These are phyloP conservation scores for Canis aureus DNA, from an alignment of 2,113 vertebrate genomes.

Conservation along the genomic window DNA sequence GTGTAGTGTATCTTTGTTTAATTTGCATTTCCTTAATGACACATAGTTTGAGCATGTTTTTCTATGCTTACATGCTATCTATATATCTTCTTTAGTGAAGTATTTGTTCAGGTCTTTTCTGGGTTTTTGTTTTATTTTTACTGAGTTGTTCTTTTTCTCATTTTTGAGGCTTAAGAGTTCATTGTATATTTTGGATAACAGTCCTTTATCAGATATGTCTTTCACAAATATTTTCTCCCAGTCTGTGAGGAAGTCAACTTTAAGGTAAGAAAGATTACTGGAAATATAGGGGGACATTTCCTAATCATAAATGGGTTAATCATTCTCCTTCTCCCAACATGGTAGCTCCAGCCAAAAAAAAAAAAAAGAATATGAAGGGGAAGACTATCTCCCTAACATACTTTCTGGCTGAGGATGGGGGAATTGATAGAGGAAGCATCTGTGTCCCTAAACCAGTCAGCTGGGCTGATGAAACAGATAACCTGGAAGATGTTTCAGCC, in stretches of 20 bases:
- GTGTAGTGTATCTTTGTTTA: neutral
- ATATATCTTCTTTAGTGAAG: neutral
- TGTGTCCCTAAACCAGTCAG: slow-evolving; percentile 93
- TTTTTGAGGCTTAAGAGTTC: neutral
- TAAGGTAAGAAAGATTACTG: neutral
- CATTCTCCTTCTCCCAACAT: neutral
- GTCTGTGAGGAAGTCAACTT: neutral
- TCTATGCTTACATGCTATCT: neutral
- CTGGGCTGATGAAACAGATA: slow-evolving; percentile 97
- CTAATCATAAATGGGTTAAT: neutral
- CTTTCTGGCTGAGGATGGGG: slow-evolving; percentile 95
- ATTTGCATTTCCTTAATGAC: neutral
- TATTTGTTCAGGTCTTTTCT: neutral
- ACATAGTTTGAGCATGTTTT: neutral
- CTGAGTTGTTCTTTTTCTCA: neutral
- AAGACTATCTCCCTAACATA: slow-evolving; percentile 96
- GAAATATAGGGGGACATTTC: neutral
- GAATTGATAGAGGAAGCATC: slow-evolving; percentile 85
- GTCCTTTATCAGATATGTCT: neutral
- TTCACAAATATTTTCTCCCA: neutral
- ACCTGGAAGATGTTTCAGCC: slow-evolving; percentile 95
- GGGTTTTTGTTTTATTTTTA: neutral
- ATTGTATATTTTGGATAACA: neutral
- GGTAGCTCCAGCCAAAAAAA: slow-evolving; percentile 92
- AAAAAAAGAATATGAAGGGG: slow-evolving; percentile 99